Conservation (phyloP, 2,113 vertebrate species). For the Eubucco bourcierii region DNA sequence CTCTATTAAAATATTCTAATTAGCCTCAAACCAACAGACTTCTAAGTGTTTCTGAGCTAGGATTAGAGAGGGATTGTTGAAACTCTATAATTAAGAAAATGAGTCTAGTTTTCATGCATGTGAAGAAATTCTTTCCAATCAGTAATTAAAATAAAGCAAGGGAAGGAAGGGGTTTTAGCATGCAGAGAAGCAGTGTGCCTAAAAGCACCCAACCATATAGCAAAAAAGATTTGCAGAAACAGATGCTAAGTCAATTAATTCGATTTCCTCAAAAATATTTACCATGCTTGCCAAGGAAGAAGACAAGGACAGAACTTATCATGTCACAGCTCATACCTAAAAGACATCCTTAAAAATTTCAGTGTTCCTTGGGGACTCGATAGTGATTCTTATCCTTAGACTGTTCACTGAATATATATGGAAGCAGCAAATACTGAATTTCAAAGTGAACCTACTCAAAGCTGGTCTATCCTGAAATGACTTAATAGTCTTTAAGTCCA, state of each 20-base stretch:
- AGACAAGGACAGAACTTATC: neutral
- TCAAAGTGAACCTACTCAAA: neutral
- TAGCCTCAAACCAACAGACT: too few species aligned
- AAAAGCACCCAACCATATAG: neutral
- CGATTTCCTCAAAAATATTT: neutral
- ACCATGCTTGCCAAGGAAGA: neutral
- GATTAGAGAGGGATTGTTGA: neutral
- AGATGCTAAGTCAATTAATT: conserved; percentile 1
- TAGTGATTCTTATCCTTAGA: neutral
- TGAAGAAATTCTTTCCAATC: neutral
- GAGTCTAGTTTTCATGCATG: neutral
- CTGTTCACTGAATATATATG: neutral
- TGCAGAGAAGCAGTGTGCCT: neutral
- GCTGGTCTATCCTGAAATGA: neutral
- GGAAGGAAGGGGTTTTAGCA: neutral
- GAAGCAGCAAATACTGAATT: neutral
- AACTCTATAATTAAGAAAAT: neutral
- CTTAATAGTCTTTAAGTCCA: neutral
- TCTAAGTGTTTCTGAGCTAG: neutral
- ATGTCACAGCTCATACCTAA: neutral
- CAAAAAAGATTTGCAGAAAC: conserved; percentile 6
- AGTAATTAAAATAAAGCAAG: neutral
- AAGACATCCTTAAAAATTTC: neutral
- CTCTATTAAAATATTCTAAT: too few species aligned
- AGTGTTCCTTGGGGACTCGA: neutral